Evolutionary conservation across 2,113 vertebrate species (phyloP), one percentile per base, ranked within the genome.

Genomic region (Petroica traversi): DNA sequence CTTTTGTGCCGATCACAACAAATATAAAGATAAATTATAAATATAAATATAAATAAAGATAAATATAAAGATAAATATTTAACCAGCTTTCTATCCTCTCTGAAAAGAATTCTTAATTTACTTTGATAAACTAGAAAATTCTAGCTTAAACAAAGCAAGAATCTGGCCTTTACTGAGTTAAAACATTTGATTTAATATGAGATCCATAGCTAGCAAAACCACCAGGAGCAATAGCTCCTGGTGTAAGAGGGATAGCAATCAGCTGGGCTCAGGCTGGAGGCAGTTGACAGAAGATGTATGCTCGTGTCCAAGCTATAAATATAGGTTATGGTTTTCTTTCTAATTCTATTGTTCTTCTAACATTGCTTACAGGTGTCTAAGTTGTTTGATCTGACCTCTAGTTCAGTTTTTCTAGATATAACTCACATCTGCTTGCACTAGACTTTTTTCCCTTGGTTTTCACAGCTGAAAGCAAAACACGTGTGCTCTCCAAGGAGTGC

Each of bases 401-500:
- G 19, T 6, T 59, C 48, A 64, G 33, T 12, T 88, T 88, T 82
- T 33, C 22, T 31, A 57, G 43, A 5, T 26, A 23, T 52, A 85
- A 40, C 14, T 92, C 33, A 11, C 2, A 40, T 75, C 24, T 55
- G 25, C 29, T 67, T 67, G 43, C 1, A 7, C 11, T 46, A 6
- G 8, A 34, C 24, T 85, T 75, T 72, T 17, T 1, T 4, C 8
- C 11, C 3, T 79, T 31, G 34, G 2, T 33, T 82, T 88, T 88
- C 46, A 36, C 14, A 48, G 22, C 9, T 36, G 22, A 46, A 15
- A 76, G 16, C 4, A 90, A 88, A 75, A 68, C 0, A 0, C 57
- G 12, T 4, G 0, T 36, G 10, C 26, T 88, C 26, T 83, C 12
- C 15, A 63, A 3, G 0, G 0, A 45, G 19, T 72, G 3, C 5